Base-by-base conservation (phyloP, 2,888 invertebrate genomes). In the Helleia helle region DNA sequence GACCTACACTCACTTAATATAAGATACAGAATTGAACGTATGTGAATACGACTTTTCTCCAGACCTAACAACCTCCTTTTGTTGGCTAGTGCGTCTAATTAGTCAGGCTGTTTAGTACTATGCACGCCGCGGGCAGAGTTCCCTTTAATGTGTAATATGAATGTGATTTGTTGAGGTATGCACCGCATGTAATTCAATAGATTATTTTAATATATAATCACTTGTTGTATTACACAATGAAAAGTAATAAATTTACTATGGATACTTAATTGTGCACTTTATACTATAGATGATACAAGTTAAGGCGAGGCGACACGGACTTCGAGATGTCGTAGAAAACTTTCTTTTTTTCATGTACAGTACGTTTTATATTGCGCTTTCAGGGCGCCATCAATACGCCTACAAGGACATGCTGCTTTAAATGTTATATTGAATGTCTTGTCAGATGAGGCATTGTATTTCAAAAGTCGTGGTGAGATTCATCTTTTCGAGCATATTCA, bases 71-170 rank as follows among this genome's bases (percentile, higher is more conserved):
- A 51, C 66, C 59, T 65, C 63, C 62, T 70, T 77, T 80, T 79
- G 77, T 81, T 79, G 73, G 68, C 64, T 71, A 73, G 79, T 74
- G 72, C 75, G 67, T 74, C 83, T 84, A 81, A 84, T 83, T 84
- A 84, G 83, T 81, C 80, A 79, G 75, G 60, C 79, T 75, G 75
- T 74, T 83, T 80, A 81, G 79, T 69, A 61, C 66, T 65, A 63
- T 65, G 65, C 67, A 62, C 58, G 77, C 79, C 72, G 60, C 66
- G 55, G 71, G 79, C 71, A 65, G 68, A 62, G 61, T n/a, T n/a
- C n/a, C n/a, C n/a, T n/a, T n/a, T n/a, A n/a, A n/a, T n/a, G 60
- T 57, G 58, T 66, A 62, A 70, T 73, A 67, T 72, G 73, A 73
- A 76, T 67, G 53, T 69, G 71, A 73, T 76, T 71, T 70, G 71